phyloP scores from a whole-genome alignment of 2,797 vertebrate species.

The Ceyx erithaca region DNA sequence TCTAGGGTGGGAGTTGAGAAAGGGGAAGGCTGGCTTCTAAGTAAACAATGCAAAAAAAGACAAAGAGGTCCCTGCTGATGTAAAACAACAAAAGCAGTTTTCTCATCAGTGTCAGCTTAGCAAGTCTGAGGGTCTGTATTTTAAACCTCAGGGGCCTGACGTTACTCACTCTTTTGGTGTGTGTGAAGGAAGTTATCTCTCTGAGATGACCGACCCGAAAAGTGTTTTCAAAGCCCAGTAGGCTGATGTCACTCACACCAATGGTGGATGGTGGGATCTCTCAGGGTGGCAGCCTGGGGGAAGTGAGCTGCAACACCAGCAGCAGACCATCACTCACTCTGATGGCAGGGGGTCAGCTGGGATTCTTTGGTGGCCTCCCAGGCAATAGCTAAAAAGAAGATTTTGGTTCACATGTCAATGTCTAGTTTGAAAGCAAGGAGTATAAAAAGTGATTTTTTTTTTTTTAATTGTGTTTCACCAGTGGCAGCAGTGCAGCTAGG shows the following conservation, averaged over 20 bases:
- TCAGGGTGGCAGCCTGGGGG: slow-evolving; percentile 64
- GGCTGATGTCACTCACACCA: slow-evolving; percentile 66
- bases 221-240: slow-evolving; percentile 69
- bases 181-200: slow-evolving; percentile 53
- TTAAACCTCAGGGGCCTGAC: slow-evolving; percentile 66
- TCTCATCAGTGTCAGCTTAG: slow-evolving; percentile 65
- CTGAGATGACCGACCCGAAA: slow-evolving; percentile 43
- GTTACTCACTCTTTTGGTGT: slow-evolving; percentile 56
- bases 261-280: slow-evolving; percentile 60
- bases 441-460: slow-evolving; percentile 49
- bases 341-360: slow-evolving; percentile 60
- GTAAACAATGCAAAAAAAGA: slow-evolving; percentile 68
- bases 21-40: slow-evolving; percentile 40
- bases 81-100: slow-evolving; percentile 73
- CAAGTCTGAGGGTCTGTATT: slow-evolving; percentile 66
- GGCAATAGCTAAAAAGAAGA: slow-evolving; percentile 65
- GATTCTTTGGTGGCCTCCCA: slow-evolving; percentile 63
- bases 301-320: slow-evolving; percentile 55
- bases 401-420: slow-evolving; percentile 69
- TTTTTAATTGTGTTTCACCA: slow-evolving; percentile 42
- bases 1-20: not conserved
- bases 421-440: slow-evolving; percentile 56
- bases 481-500: slow-evolving; percentile 46
- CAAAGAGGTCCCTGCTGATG: slow-evolving; percentile 70
- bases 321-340: slow-evolving; percentile 55